Evolutionary conservation across 2,113 vertebrate species (phyloP).

Genomic region (Hippocampus comes): DNA sequence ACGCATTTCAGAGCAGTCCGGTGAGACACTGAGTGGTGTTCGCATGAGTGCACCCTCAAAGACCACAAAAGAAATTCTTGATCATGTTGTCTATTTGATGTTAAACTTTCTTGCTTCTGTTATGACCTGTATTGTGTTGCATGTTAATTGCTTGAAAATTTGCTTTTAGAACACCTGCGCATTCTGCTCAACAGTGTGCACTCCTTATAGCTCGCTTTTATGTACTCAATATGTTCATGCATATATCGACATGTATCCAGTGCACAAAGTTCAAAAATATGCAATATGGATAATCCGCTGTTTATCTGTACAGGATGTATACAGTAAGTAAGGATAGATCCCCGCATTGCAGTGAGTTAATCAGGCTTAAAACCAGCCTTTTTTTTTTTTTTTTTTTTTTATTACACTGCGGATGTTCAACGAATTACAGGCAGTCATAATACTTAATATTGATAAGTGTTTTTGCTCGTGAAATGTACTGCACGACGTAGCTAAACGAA

Average conservation of each 20-base stretch:
- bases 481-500: constrained; percentile 27
- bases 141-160: background rate
- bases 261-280: background rate
- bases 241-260: constrained; percentile 8
- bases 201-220: background rate
- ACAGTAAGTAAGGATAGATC: constrained; percentile 29
- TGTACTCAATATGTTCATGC: constrained; percentile 13
- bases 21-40: background rate
- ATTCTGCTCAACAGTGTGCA: background rate
- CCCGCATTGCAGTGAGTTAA: constrained; percentile 31
- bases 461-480: constrained; percentile 11
- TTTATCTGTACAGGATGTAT: constrained; percentile 23
- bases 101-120: background rate
- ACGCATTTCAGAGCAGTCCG: background rate
- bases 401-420: constrained; percentile 22
- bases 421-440: constrained; percentile 8
- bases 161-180: background rate
- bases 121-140: background rate
- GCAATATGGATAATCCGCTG: constrained; percentile 30
- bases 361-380: constrained; percentile 39
- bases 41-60: background rate
- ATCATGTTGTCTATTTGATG: constrained; percentile 7
- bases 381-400: constrained; percentile 14
- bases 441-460: constrained; percentile 29
- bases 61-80: background rate